These are phyloP conservation scores for Amblyteles armatorius DNA, from an alignment of 2,888 invertebrate species.

Conservation along the genomic window DNA sequence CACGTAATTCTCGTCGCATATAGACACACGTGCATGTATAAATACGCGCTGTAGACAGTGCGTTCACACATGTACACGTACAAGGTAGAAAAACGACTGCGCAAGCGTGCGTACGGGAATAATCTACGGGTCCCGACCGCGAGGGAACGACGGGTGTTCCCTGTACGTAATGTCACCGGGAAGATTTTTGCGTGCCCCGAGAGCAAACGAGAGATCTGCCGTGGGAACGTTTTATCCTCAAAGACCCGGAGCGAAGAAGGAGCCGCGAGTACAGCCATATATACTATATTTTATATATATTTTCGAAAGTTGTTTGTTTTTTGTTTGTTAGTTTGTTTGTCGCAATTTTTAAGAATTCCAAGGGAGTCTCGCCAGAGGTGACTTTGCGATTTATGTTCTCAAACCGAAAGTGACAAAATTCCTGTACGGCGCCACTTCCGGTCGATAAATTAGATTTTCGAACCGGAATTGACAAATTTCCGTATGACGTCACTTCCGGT, in stretches of 20 bases:
- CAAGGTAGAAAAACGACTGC: constrained; percentile 4
- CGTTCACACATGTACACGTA: neutral
- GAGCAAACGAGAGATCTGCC: constrained; percentile 59
- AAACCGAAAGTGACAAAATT: too few species aligned
- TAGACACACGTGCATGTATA: neutral
- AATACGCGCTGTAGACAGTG: neutral
- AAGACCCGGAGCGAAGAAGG: constrained; percentile 27
- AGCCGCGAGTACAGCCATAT: constrained; percentile 4
- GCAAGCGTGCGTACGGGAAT: constrained; percentile 26
- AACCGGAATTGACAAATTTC: too few species aligned
- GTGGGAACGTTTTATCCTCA: constrained; percentile 64
- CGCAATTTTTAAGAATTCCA: too few species aligned
- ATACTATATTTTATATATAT: neutral
- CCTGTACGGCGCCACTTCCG: too few species aligned
- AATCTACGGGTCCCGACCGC: constrained; percentile 21
- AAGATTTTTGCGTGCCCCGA: constrained; percentile 66
- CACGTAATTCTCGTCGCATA: constrained; percentile 63
- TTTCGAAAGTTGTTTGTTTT: neutral
- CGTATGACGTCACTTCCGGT: too few species aligned
- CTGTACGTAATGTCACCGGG: constrained; percentile 67
- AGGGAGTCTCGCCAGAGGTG: too few species aligned
- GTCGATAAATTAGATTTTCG: too few species aligned
- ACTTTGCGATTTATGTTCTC: too few species aligned
- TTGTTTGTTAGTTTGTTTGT: too few species aligned
- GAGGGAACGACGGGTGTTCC: constrained; percentile 61